Base-by-base conservation (phyloP, 2,888 invertebrate species). In the Synergus umbraculus region DNA sequence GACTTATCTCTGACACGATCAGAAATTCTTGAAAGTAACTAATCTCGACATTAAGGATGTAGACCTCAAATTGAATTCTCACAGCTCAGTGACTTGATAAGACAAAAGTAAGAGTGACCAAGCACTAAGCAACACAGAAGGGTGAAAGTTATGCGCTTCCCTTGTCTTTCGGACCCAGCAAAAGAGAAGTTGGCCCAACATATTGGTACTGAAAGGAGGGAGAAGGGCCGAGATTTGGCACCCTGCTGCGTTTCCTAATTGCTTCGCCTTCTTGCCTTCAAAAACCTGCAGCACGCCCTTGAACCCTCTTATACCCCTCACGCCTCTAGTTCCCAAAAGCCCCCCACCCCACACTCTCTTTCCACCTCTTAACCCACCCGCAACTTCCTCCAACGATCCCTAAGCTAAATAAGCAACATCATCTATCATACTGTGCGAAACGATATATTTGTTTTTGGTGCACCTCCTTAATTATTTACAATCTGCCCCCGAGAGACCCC, bases 391-490 rank as follows among this genome's bases (percentile, higher is more conserved):
- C 81, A 81, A 83, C 82, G 79, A 82, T 82, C 82, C 79, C 82
- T 85, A 88, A 86, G 88, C 88, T 87, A 86, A 90, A 91, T 88
- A 87, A 90, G 91, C 91, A 90, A 86, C 89, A 90, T 91, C 91
- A 91, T 91, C 90, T 90, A 91, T 91, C 91, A 91, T 88, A 89
- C 90, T 88, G 88, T 87, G 90, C 90, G 89, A 90, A 91, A 90
- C 90, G 89, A 91, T 91, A 91, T 91, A 91, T 91, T 91, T 91
- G 91, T 91, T 91, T 91, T 91, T 88, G 87, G 87, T 86, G 87
- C 88, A 86, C 86, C 89, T 89, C 86, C 88, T 88, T 90, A 91
- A 91, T 91, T 91, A 91, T 91, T 91, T 90, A 90, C 88, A 87
- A 85, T 81, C 85, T 86, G 84, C 86, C 86, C 83, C 86, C 83